phyloP scores from a whole-genome alignment of 2,797 vertebrate genomes.

The Pelochelys cantorii region DNA sequence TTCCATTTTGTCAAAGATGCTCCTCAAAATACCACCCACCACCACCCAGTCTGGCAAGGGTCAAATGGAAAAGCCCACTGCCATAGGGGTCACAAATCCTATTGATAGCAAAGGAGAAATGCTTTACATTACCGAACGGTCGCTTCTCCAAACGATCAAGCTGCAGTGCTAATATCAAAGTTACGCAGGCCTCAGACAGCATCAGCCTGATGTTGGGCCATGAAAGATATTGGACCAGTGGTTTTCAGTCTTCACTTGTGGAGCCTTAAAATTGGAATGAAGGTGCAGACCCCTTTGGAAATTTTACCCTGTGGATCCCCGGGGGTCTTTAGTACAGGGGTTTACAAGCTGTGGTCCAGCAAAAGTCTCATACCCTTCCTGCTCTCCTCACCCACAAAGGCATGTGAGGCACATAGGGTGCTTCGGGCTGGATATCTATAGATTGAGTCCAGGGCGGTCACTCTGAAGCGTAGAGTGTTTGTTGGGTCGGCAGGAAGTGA shows the following conservation, averaged over 20 bases:
- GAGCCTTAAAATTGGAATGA: no score
- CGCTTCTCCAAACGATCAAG: neutral
- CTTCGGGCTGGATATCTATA: neutral
- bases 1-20: neutral
- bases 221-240: neutral
- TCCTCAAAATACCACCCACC: neutral
- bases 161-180: neutral
- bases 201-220: neutral
- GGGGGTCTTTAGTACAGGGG: neutral
- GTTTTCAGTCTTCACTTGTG: neutral
- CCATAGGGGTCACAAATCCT: rapidly evolving
- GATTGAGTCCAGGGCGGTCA: neutral
- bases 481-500: neutral
- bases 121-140: neutral
- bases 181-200: neutral
- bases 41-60: neutral
- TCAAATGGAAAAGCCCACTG: neutral
- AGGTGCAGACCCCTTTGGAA: neutral
- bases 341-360: neutral
- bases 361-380: neutral
- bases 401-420: neutral
- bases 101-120: neutral
- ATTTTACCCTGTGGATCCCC: neutral
- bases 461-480: neutral
- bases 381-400: neutral